A percentile compares a stretch with the other conserved stretches of the same genome.
Conservation (phyloP, 2,113 vertebrate species). For the Hemicordylus capensis region DNA sequence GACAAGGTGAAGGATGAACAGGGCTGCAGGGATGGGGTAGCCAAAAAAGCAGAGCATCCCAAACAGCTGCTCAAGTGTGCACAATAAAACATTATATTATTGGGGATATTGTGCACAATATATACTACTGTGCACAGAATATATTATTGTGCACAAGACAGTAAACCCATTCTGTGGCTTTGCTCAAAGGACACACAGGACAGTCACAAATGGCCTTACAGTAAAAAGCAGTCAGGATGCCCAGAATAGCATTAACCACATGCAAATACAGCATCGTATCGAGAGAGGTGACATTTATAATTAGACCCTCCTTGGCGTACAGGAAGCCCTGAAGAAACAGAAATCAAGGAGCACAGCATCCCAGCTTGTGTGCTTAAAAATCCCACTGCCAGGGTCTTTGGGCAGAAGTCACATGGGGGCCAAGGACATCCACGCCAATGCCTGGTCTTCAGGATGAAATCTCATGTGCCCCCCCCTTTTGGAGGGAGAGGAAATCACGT, state of each 20-base stretch:
- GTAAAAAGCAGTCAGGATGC: neutral
- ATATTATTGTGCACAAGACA: too few species aligned
- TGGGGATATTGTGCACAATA: too few species aligned
- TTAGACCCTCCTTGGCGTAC: constrained; percentile 55
- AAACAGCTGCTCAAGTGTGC: neutral
- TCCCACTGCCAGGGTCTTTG: neutral
- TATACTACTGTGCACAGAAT: too few species aligned
- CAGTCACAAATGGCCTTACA: constrained; percentile 24
- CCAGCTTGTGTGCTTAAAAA: neutral
- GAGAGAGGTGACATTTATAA: constrained; percentile 48
- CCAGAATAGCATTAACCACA: constrained; percentile 38
- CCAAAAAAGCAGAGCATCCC: neutral
- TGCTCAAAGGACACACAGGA: constrained; percentile 3
- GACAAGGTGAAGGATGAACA: neutral
- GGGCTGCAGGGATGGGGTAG: neutral
- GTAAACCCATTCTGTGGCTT: neutral
- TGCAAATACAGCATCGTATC: constrained; percentile 51
- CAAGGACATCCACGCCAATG: neutral
- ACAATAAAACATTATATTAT: too few species aligned
- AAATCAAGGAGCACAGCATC: neutral
- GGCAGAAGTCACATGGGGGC: too few species aligned
- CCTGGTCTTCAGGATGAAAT: neutral
- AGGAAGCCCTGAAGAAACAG: neutral
- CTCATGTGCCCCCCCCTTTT: neutral
- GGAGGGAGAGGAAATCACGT: neutral